Percentiles rank a stretch among this genome's conserved stretches.
These are phyloP conservation scores for Melanotus villosus DNA, from an alignment of 2,888 invertebrate genomes.

Conservation along the genomic window DNA sequence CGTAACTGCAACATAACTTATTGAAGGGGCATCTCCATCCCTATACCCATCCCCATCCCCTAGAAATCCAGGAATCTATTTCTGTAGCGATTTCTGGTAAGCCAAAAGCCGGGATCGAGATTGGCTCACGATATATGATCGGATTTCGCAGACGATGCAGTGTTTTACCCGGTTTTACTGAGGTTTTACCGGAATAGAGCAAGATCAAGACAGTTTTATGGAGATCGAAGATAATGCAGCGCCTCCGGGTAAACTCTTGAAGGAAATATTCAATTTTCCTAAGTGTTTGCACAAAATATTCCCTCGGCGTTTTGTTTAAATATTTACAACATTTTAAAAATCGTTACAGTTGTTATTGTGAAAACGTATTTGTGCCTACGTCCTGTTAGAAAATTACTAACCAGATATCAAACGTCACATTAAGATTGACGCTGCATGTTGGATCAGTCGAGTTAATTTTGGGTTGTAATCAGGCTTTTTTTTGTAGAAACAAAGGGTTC, in stretches of 20 bases:
- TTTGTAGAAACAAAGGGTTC: conserved; percentile 21
- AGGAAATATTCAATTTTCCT: conserved; percentile 57
- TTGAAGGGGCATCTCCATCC: too few species aligned
- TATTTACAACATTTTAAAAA: not conserved
- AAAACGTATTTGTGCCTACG: not conserved
- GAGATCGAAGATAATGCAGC: conserved; percentile 58
- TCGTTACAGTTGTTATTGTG: not conserved
- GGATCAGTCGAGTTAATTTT: conserved; percentile 35
- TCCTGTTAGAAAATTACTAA: conserved; percentile 23
- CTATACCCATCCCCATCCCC: too few species aligned
- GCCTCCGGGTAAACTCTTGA: conserved; percentile 51
- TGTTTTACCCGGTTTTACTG: conserved; percentile 59
- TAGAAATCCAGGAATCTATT: conserved; percentile 55
- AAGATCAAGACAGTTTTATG: conserved; percentile 67
- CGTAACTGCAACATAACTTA: too few species aligned
- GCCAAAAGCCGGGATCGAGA: conserved; percentile 68
- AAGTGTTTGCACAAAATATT: conserved; percentile 39
- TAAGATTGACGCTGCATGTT: conserved; percentile 31
- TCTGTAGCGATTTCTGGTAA: conserved; percentile 67
- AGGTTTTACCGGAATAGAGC: conserved; percentile 62
- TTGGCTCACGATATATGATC: conserved; percentile 64
- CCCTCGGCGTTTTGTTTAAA: conserved; percentile 18
- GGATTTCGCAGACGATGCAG: conserved; percentile 66
- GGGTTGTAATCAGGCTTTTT: conserved; percentile 35
- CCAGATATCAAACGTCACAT: not conserved